These are phyloP conservation scores for Caenorhabditis tropicalis DNA, from an alignment of 1,140 invertebrate genomes.

Conservation along the genomic window DNA sequence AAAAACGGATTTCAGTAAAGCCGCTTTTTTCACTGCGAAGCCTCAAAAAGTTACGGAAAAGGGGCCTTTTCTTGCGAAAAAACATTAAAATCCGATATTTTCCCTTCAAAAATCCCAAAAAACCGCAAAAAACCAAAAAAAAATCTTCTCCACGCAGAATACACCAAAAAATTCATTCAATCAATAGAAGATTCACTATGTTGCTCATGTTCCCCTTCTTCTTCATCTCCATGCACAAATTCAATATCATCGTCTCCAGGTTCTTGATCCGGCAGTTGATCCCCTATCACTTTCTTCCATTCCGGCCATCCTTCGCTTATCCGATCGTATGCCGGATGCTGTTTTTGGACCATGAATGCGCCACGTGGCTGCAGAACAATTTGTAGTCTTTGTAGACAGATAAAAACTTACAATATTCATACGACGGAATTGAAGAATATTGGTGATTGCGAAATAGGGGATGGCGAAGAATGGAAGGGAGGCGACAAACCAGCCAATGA, in stretches of 20 bases:
- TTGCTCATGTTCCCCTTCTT: neutral
- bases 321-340: constrained; percentile 6
- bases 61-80: too few species aligned
- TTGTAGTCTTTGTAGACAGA: neutral
- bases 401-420: neutral
- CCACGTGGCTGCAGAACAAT: neutral
- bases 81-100: too few species aligned
- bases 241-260: neutral
- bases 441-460: neutral
- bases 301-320: neutral
- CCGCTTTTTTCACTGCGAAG: too few species aligned
- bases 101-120: too few species aligned
- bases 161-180: too few species aligned
- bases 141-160: too few species aligned
- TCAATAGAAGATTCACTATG: too few species aligned
- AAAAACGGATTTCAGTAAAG: too few species aligned
- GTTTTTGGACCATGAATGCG: constrained; percentile 1
- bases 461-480: neutral
- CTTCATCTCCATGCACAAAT: neutral
- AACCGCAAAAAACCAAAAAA: too few species aligned
- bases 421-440: neutral
- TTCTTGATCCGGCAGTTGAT: neutral
- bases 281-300: constrained; percentile 9
- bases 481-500: neutral
- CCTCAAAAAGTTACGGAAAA: too few species aligned